Evolutionary conservation across 92 coral and sea anemone genomes (phyloP).

Genomic region (Epizoanthus stellaris): DNA sequence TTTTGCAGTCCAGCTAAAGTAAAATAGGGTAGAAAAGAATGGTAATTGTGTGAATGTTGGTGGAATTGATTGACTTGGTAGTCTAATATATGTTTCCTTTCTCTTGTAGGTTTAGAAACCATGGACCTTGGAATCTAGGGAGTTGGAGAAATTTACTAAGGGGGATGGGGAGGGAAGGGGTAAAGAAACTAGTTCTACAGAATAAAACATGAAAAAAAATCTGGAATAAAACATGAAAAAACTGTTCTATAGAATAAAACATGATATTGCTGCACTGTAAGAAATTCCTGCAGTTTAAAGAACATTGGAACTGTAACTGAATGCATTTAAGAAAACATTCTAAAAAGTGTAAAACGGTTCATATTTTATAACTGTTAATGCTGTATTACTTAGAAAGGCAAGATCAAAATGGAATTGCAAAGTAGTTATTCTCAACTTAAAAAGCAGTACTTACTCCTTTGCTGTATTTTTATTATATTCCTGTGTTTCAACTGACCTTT

Average conservation of each 20-base stretch:
- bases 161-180: slow-evolving; percentile 18
- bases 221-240: neutral
- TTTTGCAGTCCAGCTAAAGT: too few relatives aligned
- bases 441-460: slow-evolving; percentile 9
- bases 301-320: slow-evolving; percentile 6
- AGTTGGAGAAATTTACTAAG: neutral
- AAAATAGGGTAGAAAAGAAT: too few relatives aligned
- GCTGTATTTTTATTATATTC: slow-evolving; percentile 28
- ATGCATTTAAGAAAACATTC: slow-evolving; percentile 20
- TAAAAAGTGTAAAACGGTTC: slow-evolving; percentile 18
- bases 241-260: slow-evolving; percentile 17
- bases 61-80: too few relatives aligned
- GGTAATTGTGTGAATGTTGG: too few relatives aligned
- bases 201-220: too few relatives aligned
- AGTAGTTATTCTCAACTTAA: neutral
- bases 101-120: slow-evolving; percentile 3
- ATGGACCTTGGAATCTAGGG: neutral
- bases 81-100: neutral
- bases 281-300: neutral
- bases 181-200: too few relatives aligned
- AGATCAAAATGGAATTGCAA: slow-evolving; percentile 1
- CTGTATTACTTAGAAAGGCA: neutral
- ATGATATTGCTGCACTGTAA: slow-evolving; percentile 16
- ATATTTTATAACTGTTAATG: slow-evolving; percentile 26
- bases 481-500: slow-evolving; percentile 31